These are phyloP conservation scores for Denticeps clupeoides DNA, from an alignment of 2,797 vertebrate species.

Conservation along the genomic window DNA sequence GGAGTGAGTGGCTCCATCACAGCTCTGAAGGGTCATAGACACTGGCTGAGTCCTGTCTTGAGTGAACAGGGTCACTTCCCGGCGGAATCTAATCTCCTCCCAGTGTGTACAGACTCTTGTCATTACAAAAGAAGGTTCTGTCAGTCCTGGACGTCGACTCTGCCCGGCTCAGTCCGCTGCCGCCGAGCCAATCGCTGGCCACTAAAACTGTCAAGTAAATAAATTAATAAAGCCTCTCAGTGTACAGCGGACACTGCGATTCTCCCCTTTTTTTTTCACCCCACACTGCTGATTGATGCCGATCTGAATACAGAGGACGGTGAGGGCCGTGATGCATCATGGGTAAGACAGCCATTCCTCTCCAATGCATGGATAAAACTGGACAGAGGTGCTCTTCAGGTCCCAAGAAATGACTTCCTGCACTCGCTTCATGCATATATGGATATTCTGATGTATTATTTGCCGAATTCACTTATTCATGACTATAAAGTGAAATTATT, in stretches of 20 bases:
- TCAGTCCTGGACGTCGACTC: conserved; percentile 40
- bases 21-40: conserved; percentile 67
- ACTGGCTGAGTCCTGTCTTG: conserved; percentile 61
- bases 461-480: conserved; percentile 44
- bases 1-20: conserved; percentile 59
- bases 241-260: too few relatives aligned
- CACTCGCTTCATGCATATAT: conserved; percentile 30
- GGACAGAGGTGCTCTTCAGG: too few relatives aligned
- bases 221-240: too few relatives aligned
- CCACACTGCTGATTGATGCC: too few relatives aligned
- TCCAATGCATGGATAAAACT: too few relatives aligned
- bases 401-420: too few relatives aligned
- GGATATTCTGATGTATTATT: conserved; percentile 27
- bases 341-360: too few relatives aligned
- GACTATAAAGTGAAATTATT: conserved; percentile 49
- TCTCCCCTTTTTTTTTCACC: too few relatives aligned
- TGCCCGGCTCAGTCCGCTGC: not conserved
- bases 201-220: not conserved
- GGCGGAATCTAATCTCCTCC: conserved; percentile 56
- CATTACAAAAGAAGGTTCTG: conserved; percentile 54
- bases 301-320: too few relatives aligned
- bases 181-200: not conserved
- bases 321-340: too few relatives aligned
- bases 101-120: conserved; percentile 56
- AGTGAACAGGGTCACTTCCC: conserved; percentile 59